Evolutionary conservation across 2,888 invertebrate species (phyloP), one percentile per base, ranked within the genome.

Genomic region (Megalurothrips usitatus): DNA sequence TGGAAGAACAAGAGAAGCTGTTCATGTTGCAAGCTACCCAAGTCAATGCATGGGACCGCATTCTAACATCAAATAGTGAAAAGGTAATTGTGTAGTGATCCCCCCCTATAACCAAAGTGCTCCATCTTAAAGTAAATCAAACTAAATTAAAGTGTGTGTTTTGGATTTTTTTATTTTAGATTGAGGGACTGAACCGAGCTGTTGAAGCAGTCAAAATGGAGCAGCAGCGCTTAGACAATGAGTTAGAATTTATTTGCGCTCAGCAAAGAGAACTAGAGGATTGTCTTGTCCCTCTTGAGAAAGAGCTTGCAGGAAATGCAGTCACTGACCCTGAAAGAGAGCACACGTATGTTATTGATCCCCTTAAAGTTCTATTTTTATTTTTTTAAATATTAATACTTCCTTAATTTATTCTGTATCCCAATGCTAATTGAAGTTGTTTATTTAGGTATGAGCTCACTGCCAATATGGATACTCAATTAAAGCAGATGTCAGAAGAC

Each of bases 21-120:
- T 98, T 98, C 86, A 92, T 96, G 82, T 95, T 96, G 87, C 98
- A 98, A 87, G 98, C 98, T 0, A 95, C 96, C 8, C 96, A 97
- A 88, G 92, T 98, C 81, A 98, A 98, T 87, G 95, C 96, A 0
- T 98, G 98, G 98, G 98, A 99, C 86, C 91, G 94, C 83, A 89
- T 97, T 75, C 90, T 98, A 1, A 94, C 97, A 81, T 91, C 92
- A 43, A 98, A 98, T 86, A 97, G 96, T 28, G 96, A 97, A 84
- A 97, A 97, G 90, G 93, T 93, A 86, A 81, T 75, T 81, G 14
- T 17, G 11, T 58, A 0, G 17, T 14, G 19, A 58, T 58, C 14
- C 3, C 34, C 34, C 34, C 34, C 34, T 4, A 43, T 4, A 43
- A 58, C 11, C 17, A 58, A 58, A 19, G 17, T 58, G 0, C 6